Evolutionary conservation across 2,888 invertebrate species (phyloP).

Genomic region (Gibbula magus): DNA sequence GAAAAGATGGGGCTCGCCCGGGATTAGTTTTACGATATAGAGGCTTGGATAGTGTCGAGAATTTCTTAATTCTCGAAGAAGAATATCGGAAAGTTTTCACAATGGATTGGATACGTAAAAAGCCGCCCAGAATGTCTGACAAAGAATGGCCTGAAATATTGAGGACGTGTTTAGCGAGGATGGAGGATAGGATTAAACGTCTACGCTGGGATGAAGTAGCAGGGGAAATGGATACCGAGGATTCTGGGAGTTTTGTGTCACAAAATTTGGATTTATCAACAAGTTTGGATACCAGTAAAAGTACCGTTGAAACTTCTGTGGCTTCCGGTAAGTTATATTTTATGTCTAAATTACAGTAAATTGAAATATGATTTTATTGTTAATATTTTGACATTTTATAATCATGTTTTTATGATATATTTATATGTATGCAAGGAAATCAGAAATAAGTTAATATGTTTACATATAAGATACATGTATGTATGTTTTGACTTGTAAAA

Average conservation of each 20-base stretch:
- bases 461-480: too few relatives aligned
- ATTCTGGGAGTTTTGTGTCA: slow-evolving; percentile 15
- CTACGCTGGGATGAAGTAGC: slow-evolving; percentile 52
- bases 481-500: too few relatives aligned
- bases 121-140: background rate
- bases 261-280: background rate
- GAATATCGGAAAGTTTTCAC: slow-evolving; percentile 30
- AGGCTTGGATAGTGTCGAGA: slow-evolving; percentile 20
- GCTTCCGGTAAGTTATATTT: too few relatives aligned
- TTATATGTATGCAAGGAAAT: too few relatives aligned
- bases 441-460: too few relatives aligned
- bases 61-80: slow-evolving; percentile 30
- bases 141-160: slow-evolving; percentile 34
- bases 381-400: too few relatives aligned
- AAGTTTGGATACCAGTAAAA: background rate
- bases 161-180: slow-evolving; percentile 42
- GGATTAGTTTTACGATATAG: slow-evolving; percentile 17
- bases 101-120: slow-evolving; percentile 28
- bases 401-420: too few relatives aligned
- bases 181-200: slow-evolving; percentile 51
- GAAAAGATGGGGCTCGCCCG: background rate
- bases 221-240: slow-evolving; percentile 9
- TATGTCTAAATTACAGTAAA: too few relatives aligned
- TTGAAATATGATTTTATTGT: too few relatives aligned
- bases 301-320: background rate